These are phyloP conservation scores for Mus pahari DNA, from an alignment of 2,113 vertebrate genomes.

Conservation along the genomic window DNA sequence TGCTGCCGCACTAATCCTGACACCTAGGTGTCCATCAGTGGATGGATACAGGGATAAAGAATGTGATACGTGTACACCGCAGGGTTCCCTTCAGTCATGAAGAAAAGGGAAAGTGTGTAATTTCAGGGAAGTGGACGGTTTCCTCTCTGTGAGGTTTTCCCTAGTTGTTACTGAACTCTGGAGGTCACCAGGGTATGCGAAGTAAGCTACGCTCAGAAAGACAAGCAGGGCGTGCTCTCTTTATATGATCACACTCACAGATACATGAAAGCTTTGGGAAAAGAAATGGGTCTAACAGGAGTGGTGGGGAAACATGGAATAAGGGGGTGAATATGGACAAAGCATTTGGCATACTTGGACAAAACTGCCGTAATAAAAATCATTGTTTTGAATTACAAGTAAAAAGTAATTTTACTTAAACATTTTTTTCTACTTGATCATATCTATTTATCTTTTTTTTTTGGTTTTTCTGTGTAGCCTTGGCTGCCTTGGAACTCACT, in stretches of 20 bases:
- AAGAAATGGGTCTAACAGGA: not conserved
- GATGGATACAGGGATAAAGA: not conserved
- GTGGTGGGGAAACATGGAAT: not conserved
- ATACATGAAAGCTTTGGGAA: not conserved
- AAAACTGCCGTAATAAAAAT: not conserved
- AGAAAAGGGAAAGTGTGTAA: not conserved
- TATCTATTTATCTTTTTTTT: too few relatives aligned
- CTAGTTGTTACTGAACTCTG: not conserved
- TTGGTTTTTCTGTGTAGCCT: too few relatives aligned
- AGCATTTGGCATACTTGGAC: not conserved
- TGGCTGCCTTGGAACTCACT: too few relatives aligned
- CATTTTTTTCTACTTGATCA: not conserved
- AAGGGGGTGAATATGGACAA: not conserved
- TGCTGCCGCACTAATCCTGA: not conserved
- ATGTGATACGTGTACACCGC: not conserved
- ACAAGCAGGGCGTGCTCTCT: not conserved
- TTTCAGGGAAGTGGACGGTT: not conserved
- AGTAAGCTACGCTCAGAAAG: not conserved
- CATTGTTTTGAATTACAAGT: too few relatives aligned
- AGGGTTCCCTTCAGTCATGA: not conserved
- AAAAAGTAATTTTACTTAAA: not conserved
- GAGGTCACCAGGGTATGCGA: not conserved
- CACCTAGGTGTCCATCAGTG: not conserved
- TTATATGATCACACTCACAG: too few relatives aligned
- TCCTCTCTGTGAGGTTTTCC: not conserved